Conservation (phyloP, 2,888 invertebrate species). For the Amphipyra berbera region DNA sequence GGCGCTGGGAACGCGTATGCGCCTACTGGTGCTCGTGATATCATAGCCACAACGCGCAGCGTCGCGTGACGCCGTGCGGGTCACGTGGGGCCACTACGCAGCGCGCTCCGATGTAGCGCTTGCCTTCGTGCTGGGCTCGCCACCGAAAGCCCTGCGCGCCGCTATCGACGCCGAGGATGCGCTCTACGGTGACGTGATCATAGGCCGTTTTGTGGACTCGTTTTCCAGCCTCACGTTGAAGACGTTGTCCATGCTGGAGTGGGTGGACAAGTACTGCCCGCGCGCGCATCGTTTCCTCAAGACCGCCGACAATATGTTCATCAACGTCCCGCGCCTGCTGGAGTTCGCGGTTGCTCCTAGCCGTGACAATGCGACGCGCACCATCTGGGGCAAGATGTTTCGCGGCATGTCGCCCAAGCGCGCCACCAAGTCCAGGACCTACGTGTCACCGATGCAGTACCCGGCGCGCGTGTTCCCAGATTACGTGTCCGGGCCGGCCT, state of each 20-base stretch:
- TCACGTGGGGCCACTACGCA: conserved; percentile 95
- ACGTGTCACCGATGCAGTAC: conserved; percentile 94
- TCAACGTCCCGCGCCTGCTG: conserved; percentile 94
- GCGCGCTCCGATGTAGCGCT: conserved; percentile 91
- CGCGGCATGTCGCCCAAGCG: conserved; percentile 96
- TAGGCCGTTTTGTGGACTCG: conserved; percentile 93
- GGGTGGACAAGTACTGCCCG: conserved; percentile 94
- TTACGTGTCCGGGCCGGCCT: conserved; percentile 98
- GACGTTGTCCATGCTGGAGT: conserved; percentile 95
- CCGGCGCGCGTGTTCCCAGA: conserved; percentile 94
- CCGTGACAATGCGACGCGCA: conserved; percentile 91
- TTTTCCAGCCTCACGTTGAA: conserved; percentile 96
- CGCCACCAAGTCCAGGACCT: conserved; percentile 96
- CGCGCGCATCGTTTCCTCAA: conserved; percentile 94
- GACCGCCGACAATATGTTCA: conserved; percentile 97
- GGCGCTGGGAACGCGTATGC: conserved; percentile 90
- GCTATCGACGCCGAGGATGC: conserved; percentile 91
- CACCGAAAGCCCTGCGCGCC: conserved; percentile 82
- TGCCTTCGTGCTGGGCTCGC: conserved; percentile 91
- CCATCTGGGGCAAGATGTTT: conserved; percentile 95
- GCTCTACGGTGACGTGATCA: conserved; percentile 94
- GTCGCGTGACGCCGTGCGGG: conserved; percentile 93
- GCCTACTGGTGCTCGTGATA: conserved; percentile 92
- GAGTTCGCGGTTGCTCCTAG: conserved; percentile 90
- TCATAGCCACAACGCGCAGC: conserved; percentile 93